Evolutionary conservation across 2,797 vertebrate genomes (phyloP).

Genomic region (Artibeus jamaicensis): DNA sequence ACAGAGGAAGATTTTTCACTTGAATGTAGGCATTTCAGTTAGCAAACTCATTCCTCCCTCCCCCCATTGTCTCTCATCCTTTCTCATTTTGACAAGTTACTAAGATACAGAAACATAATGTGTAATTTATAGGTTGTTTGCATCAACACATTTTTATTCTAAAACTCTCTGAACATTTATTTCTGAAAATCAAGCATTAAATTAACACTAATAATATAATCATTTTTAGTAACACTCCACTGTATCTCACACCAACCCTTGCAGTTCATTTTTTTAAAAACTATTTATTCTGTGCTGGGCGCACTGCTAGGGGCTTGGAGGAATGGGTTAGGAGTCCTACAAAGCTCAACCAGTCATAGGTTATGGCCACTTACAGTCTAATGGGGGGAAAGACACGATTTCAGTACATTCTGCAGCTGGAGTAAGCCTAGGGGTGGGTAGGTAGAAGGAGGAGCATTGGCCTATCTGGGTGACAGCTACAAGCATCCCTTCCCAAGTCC

Average conservation of each 20-base stretch:
- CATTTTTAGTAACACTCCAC: not conserved
- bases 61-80: not conserved
- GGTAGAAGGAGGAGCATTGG: not conserved
- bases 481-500: not conserved
- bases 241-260: not conserved
- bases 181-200: not conserved
- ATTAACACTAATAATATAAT: not conserved
- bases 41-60: not conserved
- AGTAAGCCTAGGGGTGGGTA: rapidly evolving
- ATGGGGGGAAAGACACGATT: not conserved
- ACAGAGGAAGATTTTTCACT: not conserved
- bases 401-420: not conserved
- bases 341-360: not conserved
- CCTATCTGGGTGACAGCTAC: not conserved
- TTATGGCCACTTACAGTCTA: not conserved
- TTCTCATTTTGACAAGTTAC: not conserved
- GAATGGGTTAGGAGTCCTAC: not conserved
- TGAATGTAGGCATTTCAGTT: not conserved
- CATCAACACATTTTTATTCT: not conserved
- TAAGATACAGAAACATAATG: not conserved
- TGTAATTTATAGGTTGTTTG: not conserved
- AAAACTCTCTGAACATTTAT: not conserved
- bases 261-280: not conserved
- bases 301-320: not conserved
- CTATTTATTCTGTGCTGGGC: not conserved